These are phyloP conservation scores for Uromys caudimaculatus DNA, from an alignment of 2,797 vertebrate genomes.

Conservation along the genomic window DNA sequence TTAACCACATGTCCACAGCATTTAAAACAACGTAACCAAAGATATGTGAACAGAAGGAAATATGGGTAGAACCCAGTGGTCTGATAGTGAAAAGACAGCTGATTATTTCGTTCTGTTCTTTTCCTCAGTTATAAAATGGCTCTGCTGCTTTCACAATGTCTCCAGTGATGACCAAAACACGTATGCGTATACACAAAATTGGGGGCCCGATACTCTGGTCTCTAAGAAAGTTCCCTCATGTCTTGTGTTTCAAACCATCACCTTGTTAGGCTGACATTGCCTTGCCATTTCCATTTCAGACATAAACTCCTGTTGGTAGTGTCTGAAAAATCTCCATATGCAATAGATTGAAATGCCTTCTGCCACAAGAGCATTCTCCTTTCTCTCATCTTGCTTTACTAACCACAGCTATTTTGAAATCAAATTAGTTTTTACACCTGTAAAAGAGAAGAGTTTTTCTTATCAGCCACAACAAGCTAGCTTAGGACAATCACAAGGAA, in stretches of 20 bases:
- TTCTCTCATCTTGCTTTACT: slow-evolving; percentile 82
- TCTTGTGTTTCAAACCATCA: slow-evolving; percentile 75
- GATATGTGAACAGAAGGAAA: neutral
- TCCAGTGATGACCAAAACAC: neutral
- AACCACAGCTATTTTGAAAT: slow-evolving; percentile 85
- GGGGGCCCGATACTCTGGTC: neutral
- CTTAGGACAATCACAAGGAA: slow-evolving; percentile 80
- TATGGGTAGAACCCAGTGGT: neutral
- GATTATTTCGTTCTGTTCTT: neutral
- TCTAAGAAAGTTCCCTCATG: slow-evolving; percentile 49
- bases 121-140: slow-evolving; percentile 21
- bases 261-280: slow-evolving; percentile 79
- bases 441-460: slow-evolving; percentile 79
- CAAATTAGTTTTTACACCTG: slow-evolving; percentile 84
- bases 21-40: neutral
- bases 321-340: slow-evolving; percentile 84
- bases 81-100: neutral
- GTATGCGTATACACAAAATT: neutral
- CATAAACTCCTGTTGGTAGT: slow-evolving; percentile 75
- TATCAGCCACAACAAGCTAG: slow-evolving; percentile 78
- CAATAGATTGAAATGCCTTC: slow-evolving; percentile 82
- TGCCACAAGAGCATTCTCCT: slow-evolving; percentile 76
- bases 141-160: neutral
- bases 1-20: neutral
- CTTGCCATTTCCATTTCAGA: slow-evolving; percentile 80